These are phyloP conservation scores for Miichthys miiuy DNA, from an alignment of 2,797 vertebrate genomes.

Conservation along the genomic window DNA sequence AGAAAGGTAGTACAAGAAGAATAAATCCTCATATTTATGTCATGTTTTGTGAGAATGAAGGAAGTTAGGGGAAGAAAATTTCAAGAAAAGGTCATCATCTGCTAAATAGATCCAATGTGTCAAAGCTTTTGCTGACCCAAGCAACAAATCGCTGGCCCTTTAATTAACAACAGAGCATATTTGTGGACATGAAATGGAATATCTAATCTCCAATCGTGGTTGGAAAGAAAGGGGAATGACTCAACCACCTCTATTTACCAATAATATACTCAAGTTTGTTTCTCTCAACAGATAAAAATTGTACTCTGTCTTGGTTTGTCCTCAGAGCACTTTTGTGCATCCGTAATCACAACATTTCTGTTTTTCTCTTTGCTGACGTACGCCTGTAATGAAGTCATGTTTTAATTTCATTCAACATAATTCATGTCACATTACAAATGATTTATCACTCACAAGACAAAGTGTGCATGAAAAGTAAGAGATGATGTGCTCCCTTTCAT, in stretches of 20 bases:
- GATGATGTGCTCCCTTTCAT: slow-evolving; percentile 15
- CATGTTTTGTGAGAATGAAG: slow-evolving; percentile 19
- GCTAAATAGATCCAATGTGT: slow-evolving; percentile 49
- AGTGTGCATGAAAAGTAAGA: not conserved
- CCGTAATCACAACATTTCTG: not conserved
- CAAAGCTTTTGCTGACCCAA: slow-evolving; percentile 62
- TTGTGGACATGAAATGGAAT: slow-evolving; percentile 69
- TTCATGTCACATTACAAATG: not conserved
- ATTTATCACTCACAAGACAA: slow-evolving; percentile 5
- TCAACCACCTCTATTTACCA: slow-evolving; percentile 72
- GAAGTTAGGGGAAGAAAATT: not conserved
- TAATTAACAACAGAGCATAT: slow-evolving; percentile 70
- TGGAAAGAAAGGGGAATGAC: slow-evolving; percentile 68
- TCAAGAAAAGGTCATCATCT: slow-evolving; percentile 42
- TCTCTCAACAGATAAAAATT: slow-evolving; percentile 40
- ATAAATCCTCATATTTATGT: slow-evolving; percentile 40
- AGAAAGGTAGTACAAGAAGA: not conserved
- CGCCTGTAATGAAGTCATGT: not conserved
- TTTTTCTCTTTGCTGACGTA: slow-evolving; percentile 17
- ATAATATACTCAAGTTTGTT: slow-evolving; percentile 57
- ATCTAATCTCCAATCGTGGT: slow-evolving; percentile 65
- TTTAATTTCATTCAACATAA: slow-evolving; percentile 7
- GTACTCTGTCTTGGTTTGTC: slow-evolving; percentile 37
- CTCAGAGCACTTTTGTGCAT: slow-evolving; percentile 15
- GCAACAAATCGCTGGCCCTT: slow-evolving; percentile 55